These are phyloP conservation scores for Vanessa cardui DNA, from an alignment of 2,888 invertebrate species.

Conservation along the genomic window DNA sequence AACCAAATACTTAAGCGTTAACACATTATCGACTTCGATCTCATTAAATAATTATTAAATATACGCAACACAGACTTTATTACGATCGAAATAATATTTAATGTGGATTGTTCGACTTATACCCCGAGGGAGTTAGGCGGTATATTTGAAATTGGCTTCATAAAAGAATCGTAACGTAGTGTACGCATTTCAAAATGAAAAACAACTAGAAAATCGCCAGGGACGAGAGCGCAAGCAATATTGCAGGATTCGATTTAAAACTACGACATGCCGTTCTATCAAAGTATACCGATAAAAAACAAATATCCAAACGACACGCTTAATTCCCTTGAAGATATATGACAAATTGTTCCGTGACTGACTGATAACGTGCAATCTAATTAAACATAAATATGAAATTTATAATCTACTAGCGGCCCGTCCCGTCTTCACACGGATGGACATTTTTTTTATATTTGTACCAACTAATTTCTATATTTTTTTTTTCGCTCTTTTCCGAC, in stretches of 20 bases:
- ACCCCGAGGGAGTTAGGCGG: constrained; percentile 39
- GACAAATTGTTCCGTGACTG: no score
- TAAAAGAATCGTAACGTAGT: constrained; percentile 51
- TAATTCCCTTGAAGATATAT: constrained; percentile 28
- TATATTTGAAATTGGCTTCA: constrained; percentile 58
- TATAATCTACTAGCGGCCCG: no score
- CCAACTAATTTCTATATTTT: no score
- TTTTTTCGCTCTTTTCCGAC: no score
- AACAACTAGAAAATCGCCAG: constrained; percentile 60
- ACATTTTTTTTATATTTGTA: no score
- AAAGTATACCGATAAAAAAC: constrained; percentile 45
- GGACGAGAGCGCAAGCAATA: constrained; percentile 62
- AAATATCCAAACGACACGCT: constrained; percentile 11
- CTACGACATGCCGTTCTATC: constrained; percentile 53
- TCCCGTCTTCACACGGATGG: no score
- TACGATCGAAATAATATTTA: not conserved
- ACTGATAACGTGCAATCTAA: no score
- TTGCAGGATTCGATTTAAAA: constrained; percentile 74
- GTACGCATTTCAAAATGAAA: constrained; percentile 61
- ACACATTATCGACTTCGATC: no score
- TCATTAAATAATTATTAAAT: no score
- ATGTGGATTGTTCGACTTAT: constrained; percentile 26
- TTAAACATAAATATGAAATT: no score
- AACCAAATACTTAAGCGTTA: no score
- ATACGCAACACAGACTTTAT: not conserved